Percentiles rank a stretch among this genome's conserved stretches.
phyloP scores from a whole-genome alignment of 2,113 vertebrate genomes.

The Chaenocephalus aceratus region DNA sequence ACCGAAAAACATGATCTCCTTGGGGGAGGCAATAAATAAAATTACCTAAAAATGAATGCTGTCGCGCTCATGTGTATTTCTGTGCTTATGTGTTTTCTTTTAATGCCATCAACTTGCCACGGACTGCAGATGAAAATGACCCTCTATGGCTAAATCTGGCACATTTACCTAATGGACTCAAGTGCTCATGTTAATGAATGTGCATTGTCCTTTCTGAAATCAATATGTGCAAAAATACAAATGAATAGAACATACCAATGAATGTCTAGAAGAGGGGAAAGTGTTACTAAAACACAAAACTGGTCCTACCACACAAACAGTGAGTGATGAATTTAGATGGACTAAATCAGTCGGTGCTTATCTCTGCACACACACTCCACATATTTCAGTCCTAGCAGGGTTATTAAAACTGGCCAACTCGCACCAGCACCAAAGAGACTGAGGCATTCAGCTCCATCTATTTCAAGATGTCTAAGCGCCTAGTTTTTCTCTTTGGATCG shows the following conservation, averaged over 20 bases:
- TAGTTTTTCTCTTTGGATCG: constrained; percentile 57
- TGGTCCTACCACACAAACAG: neutral
- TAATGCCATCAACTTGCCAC: too few relatives aligned
- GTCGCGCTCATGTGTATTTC: too few relatives aligned
- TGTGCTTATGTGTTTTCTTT: too few relatives aligned
- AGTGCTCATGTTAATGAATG: too few relatives aligned
- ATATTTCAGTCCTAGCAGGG: constrained; percentile 19
- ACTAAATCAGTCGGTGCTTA: constrained; percentile 38
- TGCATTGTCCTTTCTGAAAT: too few relatives aligned
- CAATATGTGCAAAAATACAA: neutral
- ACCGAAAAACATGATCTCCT: too few relatives aligned
- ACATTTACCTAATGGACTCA: too few relatives aligned
- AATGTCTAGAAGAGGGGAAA: neutral
- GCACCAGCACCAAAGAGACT: constrained; percentile 39
- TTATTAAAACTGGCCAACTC: constrained; percentile 46
- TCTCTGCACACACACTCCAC: constrained; percentile 25
- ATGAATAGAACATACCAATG: neutral
- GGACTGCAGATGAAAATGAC: too few relatives aligned
- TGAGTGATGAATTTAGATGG: neutral
- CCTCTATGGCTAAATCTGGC: too few relatives aligned
- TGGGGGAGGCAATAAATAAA: too few relatives aligned
- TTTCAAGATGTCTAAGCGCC: constrained; percentile 50
- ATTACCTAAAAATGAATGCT: too few relatives aligned
- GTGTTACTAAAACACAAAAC: neutral
- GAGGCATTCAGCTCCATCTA: constrained; percentile 55